Base-by-base conservation (phyloP, 2,888 invertebrate species). In the Tenthredo livida region DNA sequence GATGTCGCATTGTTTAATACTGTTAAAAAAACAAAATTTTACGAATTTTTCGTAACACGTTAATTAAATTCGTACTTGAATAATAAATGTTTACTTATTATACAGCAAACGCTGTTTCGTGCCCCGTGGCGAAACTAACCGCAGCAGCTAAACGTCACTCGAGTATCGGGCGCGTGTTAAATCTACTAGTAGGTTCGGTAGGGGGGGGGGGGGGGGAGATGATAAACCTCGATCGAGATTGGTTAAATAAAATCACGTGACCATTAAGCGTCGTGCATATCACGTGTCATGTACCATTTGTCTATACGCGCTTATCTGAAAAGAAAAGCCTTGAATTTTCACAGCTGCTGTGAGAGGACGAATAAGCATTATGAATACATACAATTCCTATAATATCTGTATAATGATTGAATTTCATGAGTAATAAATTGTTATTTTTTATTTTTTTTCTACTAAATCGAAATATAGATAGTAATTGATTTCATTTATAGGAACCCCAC, bases 281-380 rank as follows among this genome's bases (percentile, higher is more conserved):
- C 78, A 78, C 78, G 78, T 78, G 58, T 21, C 47, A 21, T 12
- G 25, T 25, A 12, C 47, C 75, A 47, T 47, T 47, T 75, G 61
- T 43, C 21, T 75, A 47, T n/a, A n/a, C n/a, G n/a, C 25, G 21
- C n/a, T 50, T 29, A 29, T 29, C 15, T 21, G 54, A 54, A 33
- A n/a, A 75, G 43, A 75, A 40, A 47, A 47, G 78, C 58, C 54
- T 78, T 78, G 47, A 47, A 78, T 78, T 78, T 78, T n/a, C 33
- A 78, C 78, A 54, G 17, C 33, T 58, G 17, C 33, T 58, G 21
- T 61, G 61, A 1, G 4, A 25, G 25, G 10, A 37, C 37, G 37
- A 61, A 61, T 61, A 4, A 61, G n/a, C n/a, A 17, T n/a, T 12
- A 70, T 37, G 15, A 4, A 43, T 43, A 12, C 43, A 43, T 43